Conservation (phyloP, 35 echinoderm and acorn worm species). For the Heliocidaris tuberculata region DNA sequence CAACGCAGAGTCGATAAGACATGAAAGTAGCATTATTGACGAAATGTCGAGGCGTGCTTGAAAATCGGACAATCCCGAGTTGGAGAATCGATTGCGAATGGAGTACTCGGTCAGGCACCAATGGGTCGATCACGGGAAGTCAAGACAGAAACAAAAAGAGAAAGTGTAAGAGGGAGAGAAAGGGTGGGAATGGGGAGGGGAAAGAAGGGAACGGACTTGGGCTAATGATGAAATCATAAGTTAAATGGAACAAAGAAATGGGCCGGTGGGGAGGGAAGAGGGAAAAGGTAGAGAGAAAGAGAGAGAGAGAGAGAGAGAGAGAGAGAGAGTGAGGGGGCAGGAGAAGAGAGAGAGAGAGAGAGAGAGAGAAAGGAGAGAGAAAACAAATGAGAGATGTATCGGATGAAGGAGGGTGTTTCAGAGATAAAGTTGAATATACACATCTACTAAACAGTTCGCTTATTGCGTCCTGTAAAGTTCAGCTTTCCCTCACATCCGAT, state of each 20-base stretch:
- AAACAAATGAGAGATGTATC: too few relatives aligned
- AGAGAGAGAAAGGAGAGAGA: not conserved
- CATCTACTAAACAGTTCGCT: too few relatives aligned
- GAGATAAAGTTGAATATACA: too few relatives aligned
- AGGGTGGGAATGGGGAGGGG: not conserved
- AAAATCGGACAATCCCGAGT: conserved; percentile 2
- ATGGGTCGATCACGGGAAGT: not conserved
- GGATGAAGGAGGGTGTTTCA: too few relatives aligned
- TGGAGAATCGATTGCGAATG: not conserved
- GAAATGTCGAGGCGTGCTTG: not conserved
- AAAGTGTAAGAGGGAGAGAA: not conserved
- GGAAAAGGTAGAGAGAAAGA: not conserved
- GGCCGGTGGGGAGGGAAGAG: not conserved
- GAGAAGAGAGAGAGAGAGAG: not conserved
- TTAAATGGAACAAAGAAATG: not conserved
- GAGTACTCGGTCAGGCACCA: not conserved
- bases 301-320: not conserved
- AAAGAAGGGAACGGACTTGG: not conserved
- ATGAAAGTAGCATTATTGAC: not conserved
- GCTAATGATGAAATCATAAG: too few relatives aligned
- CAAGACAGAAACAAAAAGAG: not conserved
- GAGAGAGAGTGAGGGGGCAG: not conserved
- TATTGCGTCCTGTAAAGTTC: too few relatives aligned
- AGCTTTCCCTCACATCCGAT: too few relatives aligned
- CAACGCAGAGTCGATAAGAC: not conserved